Evolutionary conservation across 2,797 vertebrate genomes (phyloP).

Genomic region (Silurus lanzhouensis): DNA sequence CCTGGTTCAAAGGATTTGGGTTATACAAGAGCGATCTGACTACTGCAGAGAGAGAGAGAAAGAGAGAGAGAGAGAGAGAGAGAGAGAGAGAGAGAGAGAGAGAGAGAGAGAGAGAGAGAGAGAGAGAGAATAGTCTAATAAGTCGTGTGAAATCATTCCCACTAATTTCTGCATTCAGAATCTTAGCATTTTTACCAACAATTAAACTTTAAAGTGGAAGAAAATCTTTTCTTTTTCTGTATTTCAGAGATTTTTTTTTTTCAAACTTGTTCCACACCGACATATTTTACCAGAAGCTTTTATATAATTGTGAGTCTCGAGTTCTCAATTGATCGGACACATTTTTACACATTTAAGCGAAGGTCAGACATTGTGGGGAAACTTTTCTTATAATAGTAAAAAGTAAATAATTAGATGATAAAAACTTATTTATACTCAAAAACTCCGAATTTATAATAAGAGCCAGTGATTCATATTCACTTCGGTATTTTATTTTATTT

Average conservation of each 20-base stretch:
- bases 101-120: constrained; percentile 13
- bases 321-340: background rate
- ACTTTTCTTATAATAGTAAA: background rate
- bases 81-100: constrained; percentile 28
- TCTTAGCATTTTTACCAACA: background rate
- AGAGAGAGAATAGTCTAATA: constrained; percentile 4
- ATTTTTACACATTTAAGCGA: background rate
- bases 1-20: constrained; percentile 39
- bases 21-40: constrained; percentile 35
- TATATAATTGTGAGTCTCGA: background rate
- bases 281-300: constrained; percentile 34
- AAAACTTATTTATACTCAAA: background rate
- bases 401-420: background rate
- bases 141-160: constrained; percentile 23
- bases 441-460: no score
- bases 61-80: constrained; percentile 31
- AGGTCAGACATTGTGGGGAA: background rate
- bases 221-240: background rate
- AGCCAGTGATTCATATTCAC: background rate
- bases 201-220: no score
- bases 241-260: background rate
- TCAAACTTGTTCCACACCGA: constrained; percentile 15
- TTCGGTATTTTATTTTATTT: background rate
- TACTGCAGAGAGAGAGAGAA: constrained; percentile 13
- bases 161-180: constrained; percentile 19